A percentile compares a stretch with the other conserved stretches of the same genome.
Conservation (phyloP, 1,140 invertebrate genomes). For the Bombus waltoni region DNA sequence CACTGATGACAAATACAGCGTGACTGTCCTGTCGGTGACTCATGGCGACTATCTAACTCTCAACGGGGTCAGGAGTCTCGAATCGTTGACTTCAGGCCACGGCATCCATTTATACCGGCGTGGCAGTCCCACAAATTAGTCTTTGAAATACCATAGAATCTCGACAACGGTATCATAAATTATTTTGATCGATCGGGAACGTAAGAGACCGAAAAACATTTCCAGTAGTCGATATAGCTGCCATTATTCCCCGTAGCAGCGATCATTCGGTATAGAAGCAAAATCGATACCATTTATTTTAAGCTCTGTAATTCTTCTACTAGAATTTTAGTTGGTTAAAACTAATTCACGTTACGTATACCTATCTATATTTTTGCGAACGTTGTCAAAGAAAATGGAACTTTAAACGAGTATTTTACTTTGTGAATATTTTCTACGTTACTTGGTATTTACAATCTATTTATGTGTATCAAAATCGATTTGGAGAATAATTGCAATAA, state of each 20-base stretch:
- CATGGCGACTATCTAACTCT: neutral
- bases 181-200: neutral
- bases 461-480: too few relatives aligned
- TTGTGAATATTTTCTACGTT: too few relatives aligned
- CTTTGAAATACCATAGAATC: neutral
- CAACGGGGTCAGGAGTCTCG: slow-evolving; percentile 20
- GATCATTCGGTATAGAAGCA: neutral
- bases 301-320: neutral
- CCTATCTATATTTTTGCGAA: too few relatives aligned
- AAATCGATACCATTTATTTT: neutral
- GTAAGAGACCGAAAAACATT: neutral
- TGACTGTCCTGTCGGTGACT: slow-evolving; percentile 21
- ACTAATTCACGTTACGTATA: neutral
- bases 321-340: neutral
- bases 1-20: slow-evolving; percentile 21
- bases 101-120: slow-evolving; percentile 1
- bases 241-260: neutral
- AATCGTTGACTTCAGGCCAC: slow-evolving; percentile 20
- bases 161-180: too few relatives aligned
- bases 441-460: too few relatives aligned
- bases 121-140: neutral
- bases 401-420: too few relatives aligned
- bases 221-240: neutral
- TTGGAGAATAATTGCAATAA: too few relatives aligned
- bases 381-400: too few relatives aligned